A percentile compares a stretch with the other conserved stretches of the same genome.
phyloP scores from a whole-genome alignment of 2,797 vertebrate species.

The Gadopsis bispinosus region DNA sequence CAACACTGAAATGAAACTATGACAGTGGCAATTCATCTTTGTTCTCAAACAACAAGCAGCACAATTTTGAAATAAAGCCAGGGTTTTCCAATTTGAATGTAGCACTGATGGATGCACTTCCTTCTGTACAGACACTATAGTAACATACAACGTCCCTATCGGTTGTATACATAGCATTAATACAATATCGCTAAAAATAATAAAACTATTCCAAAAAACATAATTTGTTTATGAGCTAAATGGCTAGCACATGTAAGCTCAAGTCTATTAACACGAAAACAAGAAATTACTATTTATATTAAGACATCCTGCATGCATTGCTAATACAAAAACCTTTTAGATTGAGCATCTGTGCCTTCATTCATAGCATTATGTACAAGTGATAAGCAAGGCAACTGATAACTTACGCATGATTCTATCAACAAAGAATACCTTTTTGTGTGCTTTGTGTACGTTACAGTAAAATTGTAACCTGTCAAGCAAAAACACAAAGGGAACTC shows the following conservation, averaged over 20 bases:
- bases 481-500: slow-evolving; percentile 18
- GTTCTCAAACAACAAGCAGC: slow-evolving; percentile 26
- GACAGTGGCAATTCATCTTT: neutral
- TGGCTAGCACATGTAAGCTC: slow-evolving; percentile 13
- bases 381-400: slow-evolving; percentile 17
- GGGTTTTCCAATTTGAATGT: neutral
- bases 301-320: slow-evolving; percentile 63
- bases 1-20: neutral
- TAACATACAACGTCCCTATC: slow-evolving; percentile 22
- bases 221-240: slow-evolving; percentile 20
- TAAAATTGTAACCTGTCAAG: slow-evolving; percentile 40
- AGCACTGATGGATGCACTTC: slow-evolving; percentile 1
- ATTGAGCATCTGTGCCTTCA: slow-evolving; percentile 39
- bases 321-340: slow-evolving; percentile 28
- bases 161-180: slow-evolving; percentile 34
- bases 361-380: slow-evolving; percentile 41
- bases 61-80: slow-evolving; percentile 2
- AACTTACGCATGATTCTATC: slow-evolving; percentile 34
- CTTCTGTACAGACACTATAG: slow-evolving; percentile 42
- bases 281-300: slow-evolving; percentile 27
- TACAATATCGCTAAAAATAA: slow-evolving; percentile 37
- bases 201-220: slow-evolving; percentile 39
- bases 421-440: slow-evolving; percentile 32
- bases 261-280: slow-evolving; percentile 31
- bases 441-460: slow-evolving; percentile 56